Evolutionary conservation across 1,140 invertebrate species (phyloP).

Genomic region (Trypoxylus dichotomus): DNA sequence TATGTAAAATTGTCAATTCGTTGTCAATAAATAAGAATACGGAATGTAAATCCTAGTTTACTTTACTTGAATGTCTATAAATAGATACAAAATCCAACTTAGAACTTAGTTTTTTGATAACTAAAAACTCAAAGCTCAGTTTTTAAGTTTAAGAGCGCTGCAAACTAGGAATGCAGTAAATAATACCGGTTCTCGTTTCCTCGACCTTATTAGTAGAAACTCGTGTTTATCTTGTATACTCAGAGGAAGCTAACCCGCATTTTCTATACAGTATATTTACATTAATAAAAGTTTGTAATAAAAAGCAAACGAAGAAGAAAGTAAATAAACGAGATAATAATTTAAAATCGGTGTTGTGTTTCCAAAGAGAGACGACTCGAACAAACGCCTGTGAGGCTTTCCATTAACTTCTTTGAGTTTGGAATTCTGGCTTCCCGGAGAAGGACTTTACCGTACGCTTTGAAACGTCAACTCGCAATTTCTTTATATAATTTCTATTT

Average conservation of each 20-base stretch:
- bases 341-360: slow-evolving; percentile 40
- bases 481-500: slow-evolving; percentile 41
- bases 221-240: slow-evolving; percentile 18
- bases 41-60: too few species aligned
- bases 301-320: slow-evolving; percentile 39
- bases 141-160: not conserved
- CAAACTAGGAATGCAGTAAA: not conserved
- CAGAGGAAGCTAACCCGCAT: not conserved
- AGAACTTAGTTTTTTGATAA: too few species aligned
- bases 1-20: too few species aligned
- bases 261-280: slow-evolving; percentile 31
- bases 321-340: slow-evolving; percentile 39
- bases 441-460: slow-evolving; percentile 29
- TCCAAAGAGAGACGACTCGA: slow-evolving; percentile 39
- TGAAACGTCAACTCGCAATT: slow-evolving; percentile 41
- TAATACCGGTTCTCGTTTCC: slow-evolving; percentile 3
- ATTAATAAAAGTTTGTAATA: slow-evolving; percentile 35
- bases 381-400: slow-evolving; percentile 47
- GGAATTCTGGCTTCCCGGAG: slow-evolving; percentile 30
- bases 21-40: too few species aligned
- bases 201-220: not conserved
- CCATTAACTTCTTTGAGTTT: slow-evolving; percentile 46
- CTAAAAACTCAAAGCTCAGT: not conserved
- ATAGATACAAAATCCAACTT: too few species aligned
- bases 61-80: too few species aligned